Evolutionary conservation across 1,140 invertebrate species (phyloP), one percentile per base, ranked within the genome.

Genomic region (Holcopasites calliopsidis): DNA sequence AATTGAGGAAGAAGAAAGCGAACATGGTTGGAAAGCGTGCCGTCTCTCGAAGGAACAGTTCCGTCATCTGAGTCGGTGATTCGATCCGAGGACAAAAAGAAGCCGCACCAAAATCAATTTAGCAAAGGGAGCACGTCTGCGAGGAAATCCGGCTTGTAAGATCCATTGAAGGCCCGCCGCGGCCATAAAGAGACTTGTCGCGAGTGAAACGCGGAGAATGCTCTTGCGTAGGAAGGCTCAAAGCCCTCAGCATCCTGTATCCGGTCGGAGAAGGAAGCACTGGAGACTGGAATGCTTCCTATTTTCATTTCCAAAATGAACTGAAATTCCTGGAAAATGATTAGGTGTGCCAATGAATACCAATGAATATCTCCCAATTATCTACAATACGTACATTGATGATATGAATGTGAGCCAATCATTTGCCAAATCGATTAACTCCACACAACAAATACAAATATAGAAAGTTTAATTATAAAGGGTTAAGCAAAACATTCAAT

Each of bases 81-180:
- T 74, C 40, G 62, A 13, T 5, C 8, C 28, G n/a, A 60, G 88
- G 83, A 90, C 86, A 88, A 88, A 87, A 89, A 88, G 88, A 90
- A 90, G 87, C 89, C 89, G 86, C 84, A 85, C 74, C 80, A 68
- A 80, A 90, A 89, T 90, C 88, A 90, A 90, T 90, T 89, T 88
- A 80, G 74, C 76, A 54, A 81, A 58, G 83, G 79, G 21, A 76
- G 85, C 76, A 77, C 75, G 80, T 83, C 85, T 86, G 73, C 82
- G 83, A 88, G 89, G 89, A 90, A 90, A 90, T 90, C 89, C 89
- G 88, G 88, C 55, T 86, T 85, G 85, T 87, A 87, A 84, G 88
- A 90, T 90, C 86, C 85, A 84, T 88, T 86, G 87, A 88, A 89
- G n/a, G n/a, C n/a, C n/a, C n/a, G n/a, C n/a, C 83, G 80, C 77